Evolutionary conservation across 2,113 vertebrate genomes (phyloP).

Genomic region (Sardina pilchardus): DNA sequence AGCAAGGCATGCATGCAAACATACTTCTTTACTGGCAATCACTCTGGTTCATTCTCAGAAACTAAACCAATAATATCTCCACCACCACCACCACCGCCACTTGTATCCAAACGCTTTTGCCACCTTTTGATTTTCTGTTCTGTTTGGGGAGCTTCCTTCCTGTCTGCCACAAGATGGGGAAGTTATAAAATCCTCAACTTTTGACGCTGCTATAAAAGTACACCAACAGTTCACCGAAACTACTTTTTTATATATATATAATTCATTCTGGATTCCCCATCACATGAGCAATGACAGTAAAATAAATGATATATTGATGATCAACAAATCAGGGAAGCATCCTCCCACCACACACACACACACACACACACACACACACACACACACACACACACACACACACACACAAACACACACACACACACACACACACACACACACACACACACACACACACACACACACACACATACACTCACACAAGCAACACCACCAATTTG

Average conservation of each 20-base stretch:
- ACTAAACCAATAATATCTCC: not conserved
- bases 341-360: no score
- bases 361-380: no score
- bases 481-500: no score
- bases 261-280: not conserved
- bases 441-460: no score
- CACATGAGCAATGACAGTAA: not conserved
- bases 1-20: not conserved
- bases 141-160: conserved; percentile 18
- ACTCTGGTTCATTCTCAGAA: not conserved
- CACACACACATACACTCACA: no score
- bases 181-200: conserved; percentile 59
- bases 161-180: conserved; percentile 53
- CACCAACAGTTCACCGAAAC: conserved; percentile 44
- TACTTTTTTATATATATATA: not conserved
- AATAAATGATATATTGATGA: not conserved
- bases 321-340: not conserved
- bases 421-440: no score
- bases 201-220: conserved; percentile 58
- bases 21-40: not conserved
- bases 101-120: not conserved
- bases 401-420: no score
- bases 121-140: not conserved
- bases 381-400: no score
- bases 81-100: not conserved